Evolutionary conservation across 2,888 invertebrate genomes (phyloP).

Genomic region (Melieria picta): DNA sequence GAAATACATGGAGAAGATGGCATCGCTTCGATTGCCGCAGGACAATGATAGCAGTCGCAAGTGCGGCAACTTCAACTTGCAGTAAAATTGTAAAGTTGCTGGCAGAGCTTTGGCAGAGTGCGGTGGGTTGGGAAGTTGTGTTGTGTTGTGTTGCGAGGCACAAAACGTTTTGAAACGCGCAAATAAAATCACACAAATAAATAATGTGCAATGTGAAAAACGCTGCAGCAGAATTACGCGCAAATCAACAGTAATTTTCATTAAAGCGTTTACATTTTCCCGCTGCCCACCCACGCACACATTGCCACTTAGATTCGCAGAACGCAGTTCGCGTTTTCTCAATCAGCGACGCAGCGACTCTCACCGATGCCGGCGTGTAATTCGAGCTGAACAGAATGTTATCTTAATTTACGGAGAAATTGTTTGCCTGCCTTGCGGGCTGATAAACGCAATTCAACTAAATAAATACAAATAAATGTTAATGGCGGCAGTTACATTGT

Average conservation of each 20-base stretch:
- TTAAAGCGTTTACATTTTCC: background rate
- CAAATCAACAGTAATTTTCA: background rate
- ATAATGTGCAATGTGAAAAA: background rate
- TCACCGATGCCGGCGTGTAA: background rate
- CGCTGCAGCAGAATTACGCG: background rate
- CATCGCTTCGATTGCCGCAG: background rate
- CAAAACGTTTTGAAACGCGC: background rate
- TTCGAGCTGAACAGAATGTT: slow-evolving; percentile 21
- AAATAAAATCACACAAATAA: background rate
- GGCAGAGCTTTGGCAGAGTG: too few species aligned
- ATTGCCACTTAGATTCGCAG: too few species aligned
- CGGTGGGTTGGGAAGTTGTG: too few species aligned
- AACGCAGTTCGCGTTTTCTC: too few species aligned
- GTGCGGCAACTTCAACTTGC: too few species aligned
- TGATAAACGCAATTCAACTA: slow-evolving; percentile 38
- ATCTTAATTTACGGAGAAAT: slow-evolving; percentile 44
- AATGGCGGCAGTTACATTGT: slow-evolving; percentile 34
- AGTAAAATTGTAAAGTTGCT: too few species aligned
- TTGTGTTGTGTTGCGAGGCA: too few species aligned
- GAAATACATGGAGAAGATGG: too few species aligned
- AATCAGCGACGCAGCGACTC: background rate
- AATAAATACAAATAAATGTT: slow-evolving; percentile 47
- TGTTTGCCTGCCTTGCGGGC: slow-evolving; percentile 45
- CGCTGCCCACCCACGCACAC: background rate
- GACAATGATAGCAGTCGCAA: too few species aligned